Percentiles rank a stretch among this genome's conserved stretches.
Conservation (phyloP, 2,113 vertebrate species). For the Leucopsar rothschildi region DNA sequence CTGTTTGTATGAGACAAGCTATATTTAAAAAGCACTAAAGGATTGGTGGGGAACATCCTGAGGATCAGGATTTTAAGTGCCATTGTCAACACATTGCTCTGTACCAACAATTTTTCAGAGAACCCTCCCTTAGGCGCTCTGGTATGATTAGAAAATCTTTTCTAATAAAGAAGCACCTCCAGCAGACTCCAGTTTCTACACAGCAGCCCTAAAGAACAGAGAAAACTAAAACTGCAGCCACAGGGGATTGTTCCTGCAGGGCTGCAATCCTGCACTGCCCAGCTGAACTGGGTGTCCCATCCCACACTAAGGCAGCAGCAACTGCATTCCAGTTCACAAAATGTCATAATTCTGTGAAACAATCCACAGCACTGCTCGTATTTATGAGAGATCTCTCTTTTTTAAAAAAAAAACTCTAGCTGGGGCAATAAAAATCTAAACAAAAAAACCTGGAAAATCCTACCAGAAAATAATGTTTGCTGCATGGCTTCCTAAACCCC, state of each 20-base stretch:
- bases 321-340: neutral
- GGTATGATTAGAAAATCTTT: neutral
- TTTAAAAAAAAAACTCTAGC: neutral
- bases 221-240: neutral
- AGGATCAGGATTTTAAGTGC: neutral
- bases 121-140: neutral
- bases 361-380: neutral
- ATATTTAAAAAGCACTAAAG: neutral
- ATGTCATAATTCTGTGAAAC: neutral
- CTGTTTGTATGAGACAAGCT: neutral
- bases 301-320: neutral
- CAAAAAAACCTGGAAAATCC: neutral
- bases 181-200: neutral
- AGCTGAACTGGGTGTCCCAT: neutral
- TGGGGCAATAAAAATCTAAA: neutral
- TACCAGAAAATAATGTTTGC: neutral
- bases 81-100: neutral
- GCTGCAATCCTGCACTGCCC: neutral
- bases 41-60: neutral
- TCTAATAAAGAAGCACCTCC: neutral
- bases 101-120: neutral
- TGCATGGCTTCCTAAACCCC: neutral
- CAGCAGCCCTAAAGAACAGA: fast-evolving
- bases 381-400: neutral
- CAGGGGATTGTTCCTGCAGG: neutral